A percentile compares a stretch with the other conserved stretches of the same genome.
These are phyloP conservation scores for Synanceia verrucosa DNA, from an alignment of 2,797 vertebrate species.

Conservation along the genomic window DNA sequence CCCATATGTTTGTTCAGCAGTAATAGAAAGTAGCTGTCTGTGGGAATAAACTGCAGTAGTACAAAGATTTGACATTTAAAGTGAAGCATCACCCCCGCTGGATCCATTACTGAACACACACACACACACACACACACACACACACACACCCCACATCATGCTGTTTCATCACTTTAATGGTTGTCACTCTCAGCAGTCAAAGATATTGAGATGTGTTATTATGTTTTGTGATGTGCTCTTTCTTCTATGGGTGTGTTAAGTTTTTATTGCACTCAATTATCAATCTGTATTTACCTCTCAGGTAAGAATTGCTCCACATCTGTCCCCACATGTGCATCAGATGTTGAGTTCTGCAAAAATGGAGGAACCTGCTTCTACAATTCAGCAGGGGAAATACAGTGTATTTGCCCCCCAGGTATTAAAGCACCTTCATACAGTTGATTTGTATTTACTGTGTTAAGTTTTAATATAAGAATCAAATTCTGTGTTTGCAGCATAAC, in stretches of 20 bases:
- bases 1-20: background rate
- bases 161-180: constrained; percentile 15
- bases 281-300: constrained; percentile 58
- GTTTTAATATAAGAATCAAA: constrained; percentile 11
- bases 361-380: constrained; percentile 75
- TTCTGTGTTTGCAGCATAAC: background rate
- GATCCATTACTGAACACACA: constrained; percentile 23
- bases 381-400: constrained; percentile 68
- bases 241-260: background rate
- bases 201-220: constrained; percentile 22
- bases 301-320: constrained; percentile 84
- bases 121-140: no score
- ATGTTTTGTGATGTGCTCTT: background rate
- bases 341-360: constrained; percentile 79
- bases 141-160: background rate
- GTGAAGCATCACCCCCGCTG: constrained; percentile 8
- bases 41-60: background rate
- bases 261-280: constrained; percentile 9
- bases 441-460: constrained; percentile 6
- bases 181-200: constrained; percentile 19
- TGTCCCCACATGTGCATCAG: constrained; percentile 76
- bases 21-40: background rate
- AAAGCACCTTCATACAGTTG: background rate
- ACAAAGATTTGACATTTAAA: constrained; percentile 8
- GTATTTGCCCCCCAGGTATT: constrained; percentile 80